Base-by-base conservation (phyloP, 2,888 invertebrate genomes). In the Lucinisca nassula region DNA sequence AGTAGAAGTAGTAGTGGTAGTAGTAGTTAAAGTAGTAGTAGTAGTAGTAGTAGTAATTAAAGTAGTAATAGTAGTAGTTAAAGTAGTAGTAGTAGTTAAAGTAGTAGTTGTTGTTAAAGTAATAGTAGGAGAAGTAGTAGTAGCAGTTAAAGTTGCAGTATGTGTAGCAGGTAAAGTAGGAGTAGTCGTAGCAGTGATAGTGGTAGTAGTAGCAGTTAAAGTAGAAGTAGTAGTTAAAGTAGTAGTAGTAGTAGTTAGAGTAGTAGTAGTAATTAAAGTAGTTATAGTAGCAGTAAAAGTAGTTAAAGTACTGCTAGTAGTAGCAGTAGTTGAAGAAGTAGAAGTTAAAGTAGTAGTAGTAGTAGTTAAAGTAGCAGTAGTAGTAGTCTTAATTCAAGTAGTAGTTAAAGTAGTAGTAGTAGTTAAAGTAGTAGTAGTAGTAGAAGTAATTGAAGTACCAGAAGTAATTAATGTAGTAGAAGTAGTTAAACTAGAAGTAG, bases 71-170 rank as follows among this genome's bases (percentile, higher is more conserved):
- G 38, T 38, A n/a, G 73, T 1, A 27, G 24, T 73, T 35, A n/a
- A 3, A 40, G 72, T 6, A 72, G 40, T 0, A 24, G 73, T 37
- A n/a, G 73, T 72, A 38, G 73, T 12, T 37, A n/a, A n/a, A n/a
- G n/a, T 38, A 74, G 74, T 74, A 74, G 74, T 74, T 38, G 74
- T 74, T 38, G 74, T 74, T n/a, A n/a, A 74, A n/a, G n/a, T n/a
- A n/a, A n/a, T n/a, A n/a, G n/a, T n/a, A n/a, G n/a, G n/a, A n/a
- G n/a, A n/a, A n/a, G n/a, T n/a, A n/a, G n/a, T n/a, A 10, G 37
- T 2, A 72, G 35, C 35, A 72, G 72, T 8, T 10, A 3, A 21
- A 35, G 72, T n/a, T 12, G 72, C 10, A 32, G 32, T 72, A n/a
- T 8, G 27, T 24, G 35, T 32, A n/a, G n/a, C 35, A 37, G 72